Base-by-base conservation (phyloP, 2,888 invertebrate genomes). In the Ecliptopera silaceata region DNA sequence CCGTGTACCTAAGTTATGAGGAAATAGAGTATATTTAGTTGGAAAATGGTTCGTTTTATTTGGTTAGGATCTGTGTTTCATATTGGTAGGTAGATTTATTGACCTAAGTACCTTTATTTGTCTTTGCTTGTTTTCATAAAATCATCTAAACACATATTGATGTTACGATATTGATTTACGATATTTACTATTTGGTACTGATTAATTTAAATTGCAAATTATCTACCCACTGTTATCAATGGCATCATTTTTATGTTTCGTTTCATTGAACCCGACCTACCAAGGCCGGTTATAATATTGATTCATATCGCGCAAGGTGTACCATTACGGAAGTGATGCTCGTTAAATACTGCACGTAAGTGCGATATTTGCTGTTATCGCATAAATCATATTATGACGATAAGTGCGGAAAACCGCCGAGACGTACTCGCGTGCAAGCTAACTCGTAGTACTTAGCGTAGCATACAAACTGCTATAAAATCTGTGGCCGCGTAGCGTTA, bases 1-100 rank as follows among this genome's bases (percentile, higher is more conserved):
- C 64, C 76, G 69, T 79, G 13, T 26, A n/a, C n/a, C 22, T 12
- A 38, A 38, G 73, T 80, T 80, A 74, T 75, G 75, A n/a, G 72
- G 71, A 85, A 66, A 84, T 84, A 85, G 61, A 83, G 72, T 80
- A 74, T 79, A 80, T 82, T 79, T 78, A 79, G 77, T 80, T 81
- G 74, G 60, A 70, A 59, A 50, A 45, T 4, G 63, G 22, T 11
- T 72, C 72, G 79, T 84, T 84, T 82, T 78, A 82, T 81, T 84
- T 76, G 60, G 45, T 34, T 57, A 46, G 43, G 20, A 42, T 34
- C 15, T 53, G 22, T 34, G 20, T 44, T 36, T 13, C 18, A 31
- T 18, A 15, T 44, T 22, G 17, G 1, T 42, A 45, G 43, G 45
- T 45, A 45, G 32, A 17, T 13, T 34, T 3, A 34, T n/a, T 32